A percentile compares a stretch with the other conserved stretches of the same genome.
These are phyloP conservation scores for Xiphias gladius DNA, from an alignment of 2,113 vertebrate species.

Conservation along the genomic window DNA sequence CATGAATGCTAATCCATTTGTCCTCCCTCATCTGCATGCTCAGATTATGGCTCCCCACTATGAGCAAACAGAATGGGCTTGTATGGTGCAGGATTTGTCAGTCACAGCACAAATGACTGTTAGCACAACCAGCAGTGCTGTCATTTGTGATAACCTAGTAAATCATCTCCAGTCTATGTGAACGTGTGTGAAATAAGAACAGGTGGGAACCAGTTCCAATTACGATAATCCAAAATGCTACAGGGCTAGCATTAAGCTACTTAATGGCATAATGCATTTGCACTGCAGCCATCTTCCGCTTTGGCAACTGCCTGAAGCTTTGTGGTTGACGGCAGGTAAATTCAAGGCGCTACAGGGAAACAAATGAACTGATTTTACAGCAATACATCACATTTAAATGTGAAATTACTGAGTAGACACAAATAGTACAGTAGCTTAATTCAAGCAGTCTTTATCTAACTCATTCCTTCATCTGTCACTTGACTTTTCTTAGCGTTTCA, in stretches of 20 bases:
- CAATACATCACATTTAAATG: constrained; percentile 25
- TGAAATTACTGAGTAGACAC: constrained; percentile 15
- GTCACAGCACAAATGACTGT: constrained; percentile 50
- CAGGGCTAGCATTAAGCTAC: constrained; percentile 58
- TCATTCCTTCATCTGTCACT: constrained; percentile 19
- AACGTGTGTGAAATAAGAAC: constrained; percentile 59
- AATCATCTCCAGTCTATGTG: constrained; percentile 17
- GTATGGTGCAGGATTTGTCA: constrained; percentile 36
- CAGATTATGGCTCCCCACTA: constrained; percentile 43
- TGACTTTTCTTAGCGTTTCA: constrained; percentile 2
- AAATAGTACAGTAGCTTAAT: constrained; percentile 14
- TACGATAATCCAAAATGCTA: constrained; percentile 63
- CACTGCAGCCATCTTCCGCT: constrained; percentile 51
- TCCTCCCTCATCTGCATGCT: constrained; percentile 38
- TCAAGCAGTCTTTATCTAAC: constrained; percentile 22
- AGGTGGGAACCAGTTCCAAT: constrained; percentile 65
- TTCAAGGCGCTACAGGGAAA: constrained; percentile 16
- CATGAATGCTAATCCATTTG: constrained; percentile 46
- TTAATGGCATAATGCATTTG: constrained; percentile 66
- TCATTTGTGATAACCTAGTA: constrained; percentile 44
- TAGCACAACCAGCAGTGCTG: constrained; percentile 45
- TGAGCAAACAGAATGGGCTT: constrained; percentile 36
- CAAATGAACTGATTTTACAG: constrained; percentile 18
- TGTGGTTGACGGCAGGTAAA: constrained; percentile 41
- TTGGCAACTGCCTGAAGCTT: constrained; percentile 51